phyloP scores from a whole-genome alignment of 1,140 invertebrate genomes.

The Pachypsylla venusta region DNA sequence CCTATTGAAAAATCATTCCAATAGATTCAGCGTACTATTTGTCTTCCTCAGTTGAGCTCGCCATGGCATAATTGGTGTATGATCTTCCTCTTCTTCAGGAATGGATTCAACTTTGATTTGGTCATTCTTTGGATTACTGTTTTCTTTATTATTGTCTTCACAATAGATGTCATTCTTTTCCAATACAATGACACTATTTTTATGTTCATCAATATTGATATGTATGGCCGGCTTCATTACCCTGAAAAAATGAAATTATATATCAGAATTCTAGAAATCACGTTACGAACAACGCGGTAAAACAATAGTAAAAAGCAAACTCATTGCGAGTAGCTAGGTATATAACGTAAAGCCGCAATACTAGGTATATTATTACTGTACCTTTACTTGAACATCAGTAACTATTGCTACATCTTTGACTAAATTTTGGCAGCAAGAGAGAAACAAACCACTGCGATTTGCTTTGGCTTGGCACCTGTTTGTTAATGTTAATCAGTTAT shows the following conservation, averaged over 20 bases:
- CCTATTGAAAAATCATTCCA: constrained; percentile 35
- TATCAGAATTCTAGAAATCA: too few species aligned
- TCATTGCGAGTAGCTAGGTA: too few species aligned
- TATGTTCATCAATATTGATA: constrained; percentile 11
- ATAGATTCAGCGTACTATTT: constrained; percentile 61
- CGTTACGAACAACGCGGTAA: too few species aligned
- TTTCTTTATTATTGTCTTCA: constrained; percentile 31
- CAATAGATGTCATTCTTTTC: constrained; percentile 10
- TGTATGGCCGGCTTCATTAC: background rate
- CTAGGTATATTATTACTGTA: too few species aligned
- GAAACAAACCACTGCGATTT: too few species aligned
- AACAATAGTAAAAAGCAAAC: too few species aligned
- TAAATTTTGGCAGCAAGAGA: too few species aligned
- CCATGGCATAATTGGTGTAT: constrained; percentile 61
- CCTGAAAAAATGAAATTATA: background rate
- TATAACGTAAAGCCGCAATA: too few species aligned
- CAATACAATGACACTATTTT: constrained; percentile 13
- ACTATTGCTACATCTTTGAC: too few species aligned
- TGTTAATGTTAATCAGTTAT: too few species aligned
- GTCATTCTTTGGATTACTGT: constrained; percentile 20
- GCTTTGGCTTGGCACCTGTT: too few species aligned
- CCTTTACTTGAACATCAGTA: too few species aligned
- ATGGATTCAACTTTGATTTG: constrained; percentile 23
- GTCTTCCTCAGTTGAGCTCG: constrained; percentile 73
- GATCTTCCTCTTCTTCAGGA: constrained; percentile 37